phyloP scores from a whole-genome alignment of 1,140 invertebrate species.

The Chelonus insularis region DNA sequence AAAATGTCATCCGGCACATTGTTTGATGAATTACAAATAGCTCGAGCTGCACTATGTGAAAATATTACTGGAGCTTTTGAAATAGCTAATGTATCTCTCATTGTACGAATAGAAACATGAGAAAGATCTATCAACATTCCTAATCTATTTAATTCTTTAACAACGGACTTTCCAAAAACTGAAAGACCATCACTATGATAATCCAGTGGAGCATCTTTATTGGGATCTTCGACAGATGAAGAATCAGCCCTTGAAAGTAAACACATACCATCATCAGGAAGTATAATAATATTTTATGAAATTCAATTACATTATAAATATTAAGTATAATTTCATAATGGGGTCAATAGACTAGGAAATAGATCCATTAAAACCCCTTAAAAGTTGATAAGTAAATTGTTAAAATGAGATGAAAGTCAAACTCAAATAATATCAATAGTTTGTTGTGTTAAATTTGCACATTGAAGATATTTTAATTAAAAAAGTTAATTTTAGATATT shows the following conservation, averaged over 20 bases:
- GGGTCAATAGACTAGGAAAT: too few species aligned
- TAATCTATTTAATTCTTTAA: slow-evolving; percentile 82
- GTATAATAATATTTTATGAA: too few species aligned
- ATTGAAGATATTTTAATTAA: too few species aligned
- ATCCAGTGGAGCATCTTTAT: slow-evolving; percentile 55
- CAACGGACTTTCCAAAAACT: slow-evolving; percentile 74
- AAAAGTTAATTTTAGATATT: too few species aligned
- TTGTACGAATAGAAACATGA: slow-evolving; percentile 84
- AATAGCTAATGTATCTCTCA: slow-evolving; percentile 79
- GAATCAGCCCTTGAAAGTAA: slow-evolving; percentile 63
- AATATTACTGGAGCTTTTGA: slow-evolving; percentile 89
- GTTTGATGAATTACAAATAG: slow-evolving; percentile 82
- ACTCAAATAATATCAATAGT: too few species aligned
- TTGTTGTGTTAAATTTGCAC: too few species aligned
- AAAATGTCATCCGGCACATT: slow-evolving; percentile 90
- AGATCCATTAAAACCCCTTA: too few species aligned
- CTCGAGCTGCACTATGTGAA: slow-evolving; percentile 85
- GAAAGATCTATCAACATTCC: slow-evolving; percentile 95
- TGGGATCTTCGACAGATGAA: slow-evolving; percentile 58
- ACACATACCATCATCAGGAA: too few species aligned
- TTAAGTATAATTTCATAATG: too few species aligned
- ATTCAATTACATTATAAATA: too few species aligned
- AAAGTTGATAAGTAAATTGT: too few species aligned
- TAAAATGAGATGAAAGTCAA: too few species aligned
- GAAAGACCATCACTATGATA: slow-evolving; percentile 70